Conservation (phyloP, 2,888 invertebrate species). For the Calephelis perditalis region DNA sequence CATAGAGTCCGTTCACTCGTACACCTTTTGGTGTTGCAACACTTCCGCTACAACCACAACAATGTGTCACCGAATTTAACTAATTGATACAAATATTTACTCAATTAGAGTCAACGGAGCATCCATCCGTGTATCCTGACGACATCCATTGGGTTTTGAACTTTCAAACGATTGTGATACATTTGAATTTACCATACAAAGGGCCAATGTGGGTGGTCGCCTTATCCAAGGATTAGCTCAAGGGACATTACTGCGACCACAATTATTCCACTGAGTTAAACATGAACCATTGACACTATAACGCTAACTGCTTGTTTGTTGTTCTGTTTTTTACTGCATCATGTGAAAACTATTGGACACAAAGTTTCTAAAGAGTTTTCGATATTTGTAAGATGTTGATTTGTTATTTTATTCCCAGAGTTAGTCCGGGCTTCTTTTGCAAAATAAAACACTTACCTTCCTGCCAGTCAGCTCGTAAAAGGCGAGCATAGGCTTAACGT, state of each 20-base stretch:
- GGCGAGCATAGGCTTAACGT: no score
- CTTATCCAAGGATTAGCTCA: slow-evolving; percentile 1
- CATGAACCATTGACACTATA: background rate
- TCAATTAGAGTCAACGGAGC: slow-evolving; percentile 29
- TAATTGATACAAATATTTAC: slow-evolving; percentile 50
- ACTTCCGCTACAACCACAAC: background rate
- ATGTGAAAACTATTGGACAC: no score
- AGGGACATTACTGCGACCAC: background rate
- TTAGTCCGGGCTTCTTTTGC: no score
- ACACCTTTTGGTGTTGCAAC: background rate
- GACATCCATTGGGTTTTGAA: background rate
- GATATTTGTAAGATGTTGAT: no score
- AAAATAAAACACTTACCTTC: no score
- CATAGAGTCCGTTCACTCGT: background rate
- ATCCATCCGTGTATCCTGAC: slow-evolving; percentile 32
- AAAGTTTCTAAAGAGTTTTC: no score
- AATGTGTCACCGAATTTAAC: slow-evolving; percentile 24
- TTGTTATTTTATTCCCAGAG: no score
- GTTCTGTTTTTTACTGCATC: no score
- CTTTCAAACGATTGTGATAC: background rate
- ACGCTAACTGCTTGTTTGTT: no score
- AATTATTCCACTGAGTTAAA: slow-evolving; percentile 4
- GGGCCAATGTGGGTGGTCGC: background rate
- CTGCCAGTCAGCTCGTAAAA: no score
- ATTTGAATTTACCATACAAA: background rate